phyloP scores from a whole-genome alignment of 2,113 vertebrate genomes.

The Myotis brandtii region DNA sequence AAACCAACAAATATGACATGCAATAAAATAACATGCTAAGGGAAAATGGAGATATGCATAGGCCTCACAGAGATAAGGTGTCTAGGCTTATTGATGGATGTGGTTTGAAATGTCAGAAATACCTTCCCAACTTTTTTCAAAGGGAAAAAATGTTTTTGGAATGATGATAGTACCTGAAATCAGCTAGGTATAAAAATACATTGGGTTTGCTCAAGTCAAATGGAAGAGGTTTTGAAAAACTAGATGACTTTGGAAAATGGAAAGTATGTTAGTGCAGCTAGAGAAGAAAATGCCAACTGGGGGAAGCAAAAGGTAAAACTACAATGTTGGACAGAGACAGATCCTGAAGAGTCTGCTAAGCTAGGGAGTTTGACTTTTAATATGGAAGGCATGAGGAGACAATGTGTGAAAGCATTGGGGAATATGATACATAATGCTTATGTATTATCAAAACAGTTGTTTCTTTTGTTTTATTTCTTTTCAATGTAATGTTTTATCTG shows the following conservation, averaged over 20 bases:
- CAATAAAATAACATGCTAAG: neutral
- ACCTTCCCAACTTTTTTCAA: neutral
- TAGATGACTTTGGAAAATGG: neutral
- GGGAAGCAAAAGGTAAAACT: neutral
- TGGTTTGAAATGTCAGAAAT: neutral
- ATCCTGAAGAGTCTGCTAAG: neutral
- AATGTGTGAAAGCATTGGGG: neutral
- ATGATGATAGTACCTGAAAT: neutral
- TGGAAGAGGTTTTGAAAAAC: neutral
- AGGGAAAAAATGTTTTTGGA: neutral
- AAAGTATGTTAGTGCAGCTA: neutral
- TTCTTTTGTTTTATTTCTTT: neutral
- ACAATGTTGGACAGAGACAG: neutral
- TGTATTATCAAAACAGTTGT: neutral
- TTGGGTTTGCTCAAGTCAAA: neutral
- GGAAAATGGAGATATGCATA: neutral
- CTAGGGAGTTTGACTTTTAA: neutral
- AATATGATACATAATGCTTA: neutral
- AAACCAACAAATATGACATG: neutral
- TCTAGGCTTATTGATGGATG: neutral
- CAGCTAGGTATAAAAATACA: neutral
- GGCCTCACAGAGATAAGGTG: neutral
- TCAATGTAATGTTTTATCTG: neutral
- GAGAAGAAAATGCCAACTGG: neutral
- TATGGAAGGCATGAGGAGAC: neutral